Base-by-base conservation (phyloP, 2,888 invertebrate genomes). In the Eilema caniola region DNA sequence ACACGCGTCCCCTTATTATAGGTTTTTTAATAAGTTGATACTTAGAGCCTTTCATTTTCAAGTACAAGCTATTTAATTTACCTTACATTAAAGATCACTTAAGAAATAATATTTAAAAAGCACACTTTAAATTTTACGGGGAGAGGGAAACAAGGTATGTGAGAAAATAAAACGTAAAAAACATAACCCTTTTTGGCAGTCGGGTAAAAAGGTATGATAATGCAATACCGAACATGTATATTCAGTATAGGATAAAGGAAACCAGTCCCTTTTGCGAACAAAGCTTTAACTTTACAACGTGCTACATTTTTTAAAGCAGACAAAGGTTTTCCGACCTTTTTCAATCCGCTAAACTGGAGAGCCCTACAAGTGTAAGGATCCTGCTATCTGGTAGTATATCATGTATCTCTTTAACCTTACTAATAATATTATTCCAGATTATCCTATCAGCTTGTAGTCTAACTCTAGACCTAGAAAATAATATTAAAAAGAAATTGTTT, bases 311-410 rank as follows among this genome's bases (percentile, higher is more conserved):
- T 76, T 70, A 61, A 72, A 68, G 33, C 67, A 76, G 68, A 80
- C 80, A 82, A 80, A 75, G 71, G 73, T 71, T 70, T 72, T 71
- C 62, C 67, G 73, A 60, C 59, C 69, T 80, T 72, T 77, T 77
- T 70, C 69, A 63, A 66, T 62, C 63, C 24, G n/a, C 41, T 69
- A 60, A 68, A 72, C 68, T 70, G 53, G 70, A 77, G 77, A 59
- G 71, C 33, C 66, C 62, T 78, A 65, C 65, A 62, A 69, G 53
- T 60, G 25, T 53, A 12, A 65, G 61, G 33, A 62, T 37, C 33
- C 25, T 65, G 60, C 24, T 33, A 53, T 64, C 28, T 28, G n/a
- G n/a, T 31, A 64, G 53, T 53, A 53, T 47, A 47, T 47, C 20
- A 20, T 20, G 47, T 47, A 47, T 47, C 47, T 47, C 47, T 47